Evolutionary conservation across 2,888 invertebrate genomes (phyloP), one percentile per base, ranked within the genome.

Genomic region (Eupithecia pulchellata): DNA sequence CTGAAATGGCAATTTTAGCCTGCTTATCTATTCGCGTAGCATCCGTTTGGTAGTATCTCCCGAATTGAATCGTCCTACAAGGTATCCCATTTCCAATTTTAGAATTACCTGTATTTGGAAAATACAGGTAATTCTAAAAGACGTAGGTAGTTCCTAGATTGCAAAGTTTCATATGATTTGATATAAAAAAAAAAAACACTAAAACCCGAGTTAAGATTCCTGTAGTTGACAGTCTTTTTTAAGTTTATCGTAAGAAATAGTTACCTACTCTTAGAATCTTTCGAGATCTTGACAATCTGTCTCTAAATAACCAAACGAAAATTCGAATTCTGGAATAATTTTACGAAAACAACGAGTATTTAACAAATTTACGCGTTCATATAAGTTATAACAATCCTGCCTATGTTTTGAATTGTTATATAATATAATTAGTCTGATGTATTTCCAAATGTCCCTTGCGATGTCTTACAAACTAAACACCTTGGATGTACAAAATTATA

Each of bases 11-110:
- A 47, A 20, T 47, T 47, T 20, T 20, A 9, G 42, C n/a, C 8
- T 47, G 11, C 20, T 47, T 47, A 47, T 47, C 47, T 11, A 47
- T 47, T 47, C 47, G 0, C 20, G 20, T 9, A 11, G 47, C 47
- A 47, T 47, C 20, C 47, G 47, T 47, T 47, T 47, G 20, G 20
- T 47, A 20, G 47, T 20, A 47, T 52, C 52, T 52, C 52, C 52
- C 4, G 13, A 52, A 52, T 47, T 47, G 25, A 52, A 52, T 52
- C 52, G 25, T 13, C 25, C 25, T 52, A 52, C 52, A 52, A 25
- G 25, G 52, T 52, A 52, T 52, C 20, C 25, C 25, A 52, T 52
- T 52, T 9, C 52, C 25, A 25, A n/a, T 52, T 13, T 52, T 52
- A 13, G 11, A 52, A 52, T 52, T n/a, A n/a, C n/a, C n/a, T n/a